These are phyloP conservation scores for Mactromeris polynyma DNA, from an alignment of 2,888 invertebrate genomes.

Conservation along the genomic window DNA sequence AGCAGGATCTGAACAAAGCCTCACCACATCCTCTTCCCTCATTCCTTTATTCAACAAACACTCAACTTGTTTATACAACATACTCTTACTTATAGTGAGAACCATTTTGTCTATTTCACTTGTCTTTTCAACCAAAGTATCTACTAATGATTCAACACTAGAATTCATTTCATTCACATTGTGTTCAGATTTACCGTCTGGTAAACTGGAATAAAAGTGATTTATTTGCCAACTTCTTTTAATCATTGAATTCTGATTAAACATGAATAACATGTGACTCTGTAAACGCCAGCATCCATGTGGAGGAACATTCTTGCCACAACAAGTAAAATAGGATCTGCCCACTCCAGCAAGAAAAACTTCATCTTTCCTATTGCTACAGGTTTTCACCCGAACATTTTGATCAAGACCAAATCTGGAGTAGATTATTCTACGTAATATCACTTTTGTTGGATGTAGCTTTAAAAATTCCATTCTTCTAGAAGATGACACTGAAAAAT, in stretches of 20 bases:
- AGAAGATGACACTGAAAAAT: neutral
- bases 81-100: neutral
- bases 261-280: too few relatives aligned
- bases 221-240: too few relatives aligned
- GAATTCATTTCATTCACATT: neutral
- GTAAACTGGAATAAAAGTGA: neutral
- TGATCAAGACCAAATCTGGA: neutral
- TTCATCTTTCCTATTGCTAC: neutral
- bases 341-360: too few relatives aligned
- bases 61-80: constrained; percentile 9
- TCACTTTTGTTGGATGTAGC: neutral
- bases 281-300: neutral
- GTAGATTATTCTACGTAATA: neutral
- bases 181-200: neutral
- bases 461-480: neutral
- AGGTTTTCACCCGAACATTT: neutral
- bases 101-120: constrained; percentile 46
- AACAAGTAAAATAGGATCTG: neutral
- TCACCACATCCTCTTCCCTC: neutral
- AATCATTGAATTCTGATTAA: neutral
- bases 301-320: neutral
- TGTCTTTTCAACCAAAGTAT: constrained; percentile 19
- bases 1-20: neutral
- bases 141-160: constrained; percentile 14
- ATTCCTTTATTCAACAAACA: constrained; percentile 10